Evolutionary conservation across 2,888 invertebrate species (phyloP), one percentile per base, ranked within the genome.

Genomic region (Argyresthia goedartella): DNA sequence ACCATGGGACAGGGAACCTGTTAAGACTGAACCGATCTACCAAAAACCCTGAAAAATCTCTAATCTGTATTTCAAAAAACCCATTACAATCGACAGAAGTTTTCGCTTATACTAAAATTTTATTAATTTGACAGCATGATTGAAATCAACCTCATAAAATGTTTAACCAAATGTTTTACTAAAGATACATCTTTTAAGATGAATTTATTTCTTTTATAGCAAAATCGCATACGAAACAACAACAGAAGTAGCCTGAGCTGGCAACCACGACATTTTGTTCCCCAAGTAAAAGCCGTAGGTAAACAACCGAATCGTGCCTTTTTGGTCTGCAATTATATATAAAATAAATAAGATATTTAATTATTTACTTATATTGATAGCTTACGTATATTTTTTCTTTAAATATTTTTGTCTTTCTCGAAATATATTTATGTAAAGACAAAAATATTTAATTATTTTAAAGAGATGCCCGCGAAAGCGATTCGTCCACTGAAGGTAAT

Each of bases 401-500:
- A 10, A 41, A 41, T 41, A 13, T 41, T 13, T 41, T 10, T 41
- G 13, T 13, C 41, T 11, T 9, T 16, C 14, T 10, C 10, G n/a
- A 45, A 57, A 57, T 59, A 67, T n/a, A 43, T 51, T 7, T 51
- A n/a, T 50, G n/a, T 35, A 13, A 4, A 25, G 15, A 25, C 8
- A 25, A 34, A 47, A 10, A 47, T 47, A 25, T 25, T 47, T 47
- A 15, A 10, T n/a, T 41, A 25, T 69, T 55, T 46, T 46, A 46
- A 25, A 7, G 52, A 54, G 52, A 51, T 53, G 81, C 79, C 80
- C 82, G 72, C 76, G 77, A 52, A 69, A 71, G 76, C 73, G 71
- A 71, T 68, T 72, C 82, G 85, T 85, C 85, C 84, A 82, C 84
- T 85, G 84, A 72, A 84, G 84, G 85, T 85, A 80, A 66, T 59